Evolutionary conservation across 2,113 vertebrate species (phyloP).

Genomic region (Elephantulus edwardii): DNA sequence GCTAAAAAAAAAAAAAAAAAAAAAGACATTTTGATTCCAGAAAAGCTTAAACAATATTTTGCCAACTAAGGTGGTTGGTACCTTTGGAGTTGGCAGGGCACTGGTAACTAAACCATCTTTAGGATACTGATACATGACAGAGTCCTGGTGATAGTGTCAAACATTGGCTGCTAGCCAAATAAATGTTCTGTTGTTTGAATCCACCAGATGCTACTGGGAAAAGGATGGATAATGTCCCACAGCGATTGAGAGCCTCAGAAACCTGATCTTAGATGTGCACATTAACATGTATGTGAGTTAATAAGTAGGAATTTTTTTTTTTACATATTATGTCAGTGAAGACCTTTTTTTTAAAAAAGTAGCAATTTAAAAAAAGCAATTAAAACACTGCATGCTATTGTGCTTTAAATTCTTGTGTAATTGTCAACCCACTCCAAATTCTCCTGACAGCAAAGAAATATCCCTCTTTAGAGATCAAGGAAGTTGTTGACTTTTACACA

Average conservation of each 20-base stretch:
- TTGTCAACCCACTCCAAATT: not conserved
- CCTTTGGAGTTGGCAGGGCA: not conserved
- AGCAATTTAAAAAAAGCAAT: no score
- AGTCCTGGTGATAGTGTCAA: no score
- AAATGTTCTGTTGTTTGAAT: no score
- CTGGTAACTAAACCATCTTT: not conserved
- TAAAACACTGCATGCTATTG: not conserved
- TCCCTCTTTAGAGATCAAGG: not conserved
- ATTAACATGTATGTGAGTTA: no score
- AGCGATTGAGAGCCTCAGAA: no score
- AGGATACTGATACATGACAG: not conserved
- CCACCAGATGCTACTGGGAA: no score
- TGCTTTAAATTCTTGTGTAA: not conserved
- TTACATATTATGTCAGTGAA: not conserved
- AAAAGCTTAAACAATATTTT: not conserved
- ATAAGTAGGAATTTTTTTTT: not conserved
- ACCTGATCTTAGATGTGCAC: no score
- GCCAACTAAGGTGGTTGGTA: not conserved
- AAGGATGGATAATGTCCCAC: no score
- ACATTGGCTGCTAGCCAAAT: no score
- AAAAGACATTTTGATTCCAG: not conserved
- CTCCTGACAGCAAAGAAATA: not conserved
- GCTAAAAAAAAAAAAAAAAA: not conserved
- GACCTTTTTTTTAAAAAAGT: no score
- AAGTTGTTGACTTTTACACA: constrained; percentile 24